phyloP scores from a whole-genome alignment of 2,888 invertebrate species.

The Zaprionus bogoriensis region DNA sequence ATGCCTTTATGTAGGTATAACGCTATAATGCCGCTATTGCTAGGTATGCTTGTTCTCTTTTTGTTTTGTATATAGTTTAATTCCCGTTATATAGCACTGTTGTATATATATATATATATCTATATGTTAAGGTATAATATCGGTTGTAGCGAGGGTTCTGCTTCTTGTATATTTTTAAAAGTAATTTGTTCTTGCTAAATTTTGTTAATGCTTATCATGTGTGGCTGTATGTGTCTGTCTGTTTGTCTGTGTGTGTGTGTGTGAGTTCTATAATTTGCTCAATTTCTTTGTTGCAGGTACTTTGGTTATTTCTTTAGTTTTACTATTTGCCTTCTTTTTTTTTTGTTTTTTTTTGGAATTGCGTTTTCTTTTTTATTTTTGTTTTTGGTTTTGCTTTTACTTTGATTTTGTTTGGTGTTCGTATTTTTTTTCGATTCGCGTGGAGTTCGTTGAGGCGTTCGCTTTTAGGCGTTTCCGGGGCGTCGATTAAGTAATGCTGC shows the following conservation, averaged over 20 bases:
- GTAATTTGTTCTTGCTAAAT: constrained; percentile 60
- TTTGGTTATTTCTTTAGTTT: constrained; percentile 53
- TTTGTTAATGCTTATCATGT: constrained; percentile 28
- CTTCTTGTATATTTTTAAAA: constrained; percentile 67
- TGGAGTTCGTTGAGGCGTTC: no score
- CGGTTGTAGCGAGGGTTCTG: constrained; percentile 14
- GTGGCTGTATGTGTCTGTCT: constrained; percentile 15
- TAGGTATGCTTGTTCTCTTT: no score
- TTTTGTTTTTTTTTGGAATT: constrained; percentile 19
- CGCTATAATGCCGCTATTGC: constrained; percentile 44
- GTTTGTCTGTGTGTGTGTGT: constrained; percentile 17
- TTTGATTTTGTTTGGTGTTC: no score
- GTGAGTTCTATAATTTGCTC: constrained; percentile 50
- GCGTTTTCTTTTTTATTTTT: constrained; percentile 13
- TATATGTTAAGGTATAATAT: constrained; percentile 24
- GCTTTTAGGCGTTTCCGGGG: constrained; percentile 47
- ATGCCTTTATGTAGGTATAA: no score
- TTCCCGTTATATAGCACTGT: constrained; percentile 34
- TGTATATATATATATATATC: constrained; percentile 22
- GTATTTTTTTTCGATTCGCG: no score
- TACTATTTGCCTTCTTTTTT: constrained; percentile 28
- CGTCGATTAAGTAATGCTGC: constrained; percentile 73
- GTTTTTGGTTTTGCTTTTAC: neutral
- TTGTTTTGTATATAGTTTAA: constrained; percentile 26
- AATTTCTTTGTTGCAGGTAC: constrained; percentile 74